Evolutionary conservation across 2,113 vertebrate genomes (phyloP).

Genomic region (Microtus ochrogaster): DNA sequence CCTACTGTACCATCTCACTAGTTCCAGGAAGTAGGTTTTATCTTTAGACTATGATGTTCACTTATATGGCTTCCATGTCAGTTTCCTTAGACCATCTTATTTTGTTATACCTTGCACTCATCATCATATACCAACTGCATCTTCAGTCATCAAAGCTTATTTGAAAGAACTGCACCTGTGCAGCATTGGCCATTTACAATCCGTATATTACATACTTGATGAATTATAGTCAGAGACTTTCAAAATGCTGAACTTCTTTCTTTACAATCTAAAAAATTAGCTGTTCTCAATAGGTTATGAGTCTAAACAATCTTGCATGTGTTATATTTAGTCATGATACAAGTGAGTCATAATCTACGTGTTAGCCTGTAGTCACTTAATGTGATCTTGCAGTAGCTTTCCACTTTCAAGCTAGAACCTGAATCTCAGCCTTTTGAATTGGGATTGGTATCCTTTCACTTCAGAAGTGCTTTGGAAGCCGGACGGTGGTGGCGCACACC

Average conservation of each 20-base stretch:
- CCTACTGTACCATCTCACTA: neutral
- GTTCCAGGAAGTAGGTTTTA: neutral
- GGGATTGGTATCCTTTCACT: neutral
- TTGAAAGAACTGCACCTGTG: conserved; percentile 1
- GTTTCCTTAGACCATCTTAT: neutral
- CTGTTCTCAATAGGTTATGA: neutral
- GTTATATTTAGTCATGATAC: neutral
- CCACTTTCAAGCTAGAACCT: neutral
- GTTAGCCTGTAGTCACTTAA: neutral
- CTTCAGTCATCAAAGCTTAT: neutral
- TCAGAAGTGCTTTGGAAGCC: neutral
- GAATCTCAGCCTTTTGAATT: conserved; percentile 1
- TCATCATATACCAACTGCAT: neutral
- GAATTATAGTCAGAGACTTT: neutral
- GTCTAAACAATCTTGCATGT: neutral
- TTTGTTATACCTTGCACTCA: neutral
- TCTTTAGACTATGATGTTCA: neutral
- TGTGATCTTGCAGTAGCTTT: neutral
- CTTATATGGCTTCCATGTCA: neutral
- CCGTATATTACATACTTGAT: conserved; percentile 28
- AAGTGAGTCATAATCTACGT: conserved; percentile 24
- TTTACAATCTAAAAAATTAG: neutral
- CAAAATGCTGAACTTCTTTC: neutral
- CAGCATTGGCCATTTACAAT: conserved; percentile 18
- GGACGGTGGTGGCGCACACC: no score